Percentiles rank a stretch among this genome's conserved stretches.
phyloP scores from a whole-genome alignment of 2,888 invertebrate genomes.

The Zygothrica quintamaculata region DNA sequence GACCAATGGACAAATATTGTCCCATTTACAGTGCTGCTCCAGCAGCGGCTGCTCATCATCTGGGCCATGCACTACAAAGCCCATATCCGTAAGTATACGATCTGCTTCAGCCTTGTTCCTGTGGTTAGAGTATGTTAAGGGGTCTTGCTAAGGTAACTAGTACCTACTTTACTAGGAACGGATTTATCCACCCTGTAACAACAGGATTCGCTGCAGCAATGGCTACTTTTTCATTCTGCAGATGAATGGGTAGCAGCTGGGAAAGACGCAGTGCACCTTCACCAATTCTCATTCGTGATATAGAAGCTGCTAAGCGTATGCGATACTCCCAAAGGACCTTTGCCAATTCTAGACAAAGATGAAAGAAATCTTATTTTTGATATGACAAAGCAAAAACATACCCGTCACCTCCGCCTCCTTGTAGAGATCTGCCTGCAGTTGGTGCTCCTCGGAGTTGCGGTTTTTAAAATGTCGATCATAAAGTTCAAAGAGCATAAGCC shows the following conservation, averaged over 20 bases:
- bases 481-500: conserved; percentile 86
- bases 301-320: conserved; percentile 90
- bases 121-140: neutral
- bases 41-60: conserved; percentile 69
- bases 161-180: conserved; percentile 87
- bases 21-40: conserved; percentile 82
- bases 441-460: conserved; percentile 79
- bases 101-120: conserved; percentile 74
- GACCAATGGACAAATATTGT: conserved; percentile 86
- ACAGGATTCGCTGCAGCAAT: conserved; percentile 86
- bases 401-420: conserved; percentile 79
- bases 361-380: neutral
- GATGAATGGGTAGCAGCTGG: conserved; percentile 89
- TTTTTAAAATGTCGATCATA: conserved; percentile 85
- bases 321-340: conserved; percentile 87
- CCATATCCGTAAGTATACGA: conserved; percentile 62
- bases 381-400: conserved; percentile 27
- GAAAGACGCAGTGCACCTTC: conserved; percentile 89
- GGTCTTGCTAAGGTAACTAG: neutral
- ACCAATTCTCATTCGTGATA: conserved; percentile 90
- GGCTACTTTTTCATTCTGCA: conserved; percentile 89
- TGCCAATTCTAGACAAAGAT: conserved; percentile 85
- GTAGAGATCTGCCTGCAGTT: conserved; percentile 71
- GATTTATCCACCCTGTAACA: conserved; percentile 93
- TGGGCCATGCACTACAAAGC: conserved; percentile 68